Evolutionary conservation across 1,140 invertebrate species (phyloP), one percentile per base, ranked within the genome.

Genomic region (Aphelenchoides fujianensis): DNA sequence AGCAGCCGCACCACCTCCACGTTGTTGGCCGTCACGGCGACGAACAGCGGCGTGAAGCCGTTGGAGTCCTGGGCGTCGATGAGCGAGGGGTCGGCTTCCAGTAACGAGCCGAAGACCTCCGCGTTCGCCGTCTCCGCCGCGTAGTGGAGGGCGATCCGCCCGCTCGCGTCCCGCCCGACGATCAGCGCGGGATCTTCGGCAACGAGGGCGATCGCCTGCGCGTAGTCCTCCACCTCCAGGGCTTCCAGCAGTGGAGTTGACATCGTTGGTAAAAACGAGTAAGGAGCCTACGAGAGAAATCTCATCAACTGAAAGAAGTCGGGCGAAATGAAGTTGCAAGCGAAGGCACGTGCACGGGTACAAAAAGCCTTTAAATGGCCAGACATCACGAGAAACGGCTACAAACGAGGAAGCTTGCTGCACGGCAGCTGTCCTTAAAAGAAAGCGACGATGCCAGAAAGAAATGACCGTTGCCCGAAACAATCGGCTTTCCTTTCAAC

Each of bases 111-210:
- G 7, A 86, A 85, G 71, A 85, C 85, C 35, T 79, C 74, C 41
- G 82, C 82, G 69, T 86, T 81, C 34, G 79, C 71, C 70, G 85
- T 86, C 53, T 86, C 86, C 0, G 84, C 86, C 68, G 86, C 87
- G 75, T 87, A 86, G 69, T 87, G 86, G 0, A 87, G 69, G 0
- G 86, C 85, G 2, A 84, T 84, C 52, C 84, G 77, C 35, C 79
- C 79, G 30, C 71, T 73, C 0, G 68, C 62, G 55, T 84, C 81
- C n/a, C 67, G 64, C 12, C 55, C 19, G 12, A 59, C 55, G 34
- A 7, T 59, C 19, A 59, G 34, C 28, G 41, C 41, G 41, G 41
- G 41, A 59, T 59, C 55, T 59, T 59, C 34, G 23, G 41, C 41
- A 48, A 48, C 41, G 41, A 48, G 41, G 23, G 41, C 23, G 41